Conservation (phyloP, 2,113 vertebrate genomes). For the Meleagris gallopavo region DNA sequence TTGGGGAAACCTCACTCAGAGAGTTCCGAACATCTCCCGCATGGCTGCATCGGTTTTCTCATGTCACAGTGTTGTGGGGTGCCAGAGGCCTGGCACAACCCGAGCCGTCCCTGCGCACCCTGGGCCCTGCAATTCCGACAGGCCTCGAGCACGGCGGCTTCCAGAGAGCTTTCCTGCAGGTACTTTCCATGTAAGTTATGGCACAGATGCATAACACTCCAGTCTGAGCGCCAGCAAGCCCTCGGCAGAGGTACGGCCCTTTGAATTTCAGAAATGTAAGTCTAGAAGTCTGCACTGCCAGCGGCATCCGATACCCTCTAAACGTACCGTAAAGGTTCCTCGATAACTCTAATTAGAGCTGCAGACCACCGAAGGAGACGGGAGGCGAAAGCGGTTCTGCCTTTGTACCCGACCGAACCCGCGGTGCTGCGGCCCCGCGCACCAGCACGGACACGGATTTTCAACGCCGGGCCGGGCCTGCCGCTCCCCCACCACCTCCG, state of each 20-base stretch:
- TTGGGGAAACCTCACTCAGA: not conserved
- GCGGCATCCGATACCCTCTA: slow-evolving; percentile 53
- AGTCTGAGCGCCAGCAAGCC: slow-evolving; percentile 57
- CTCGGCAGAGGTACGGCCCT: slow-evolving; percentile 52
- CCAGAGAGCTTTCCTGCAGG: not conserved
- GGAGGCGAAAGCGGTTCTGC: slow-evolving; percentile 24
- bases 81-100: not conserved
- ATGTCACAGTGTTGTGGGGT: not conserved
- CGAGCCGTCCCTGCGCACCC: not conserved
- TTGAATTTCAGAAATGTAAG: slow-evolving; percentile 74
- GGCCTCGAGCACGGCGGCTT: not conserved
- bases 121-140: too few relatives aligned
- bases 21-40: not conserved
- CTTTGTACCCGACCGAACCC: not conserved
- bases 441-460: fast-evolving
- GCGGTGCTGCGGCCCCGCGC: not conserved
- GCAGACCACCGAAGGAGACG: slow-evolving; percentile 72
- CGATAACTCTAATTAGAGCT: slow-evolving; percentile 66
- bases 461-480: fast-evolving
- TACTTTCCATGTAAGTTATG: slow-evolving; percentile 16
- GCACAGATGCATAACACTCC: not conserved
- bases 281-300: slow-evolving; percentile 61
- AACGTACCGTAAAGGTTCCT: slow-evolving; percentile 70
- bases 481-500: fast-evolving
- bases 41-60: not conserved